phyloP scores from a whole-genome alignment of 53 echinoderm and acorn worm species.

The Echinometra lucunter region DNA sequence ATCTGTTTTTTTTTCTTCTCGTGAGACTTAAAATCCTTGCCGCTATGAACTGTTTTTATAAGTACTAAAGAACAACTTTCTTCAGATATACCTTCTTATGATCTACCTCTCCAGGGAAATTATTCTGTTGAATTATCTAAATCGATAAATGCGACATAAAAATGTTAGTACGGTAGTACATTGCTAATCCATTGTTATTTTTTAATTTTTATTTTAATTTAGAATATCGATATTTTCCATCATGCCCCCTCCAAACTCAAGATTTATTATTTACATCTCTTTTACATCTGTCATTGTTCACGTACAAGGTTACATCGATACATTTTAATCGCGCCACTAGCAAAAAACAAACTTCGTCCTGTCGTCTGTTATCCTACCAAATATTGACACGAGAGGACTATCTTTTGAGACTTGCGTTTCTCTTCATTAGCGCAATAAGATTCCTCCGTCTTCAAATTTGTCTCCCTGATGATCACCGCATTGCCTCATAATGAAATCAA shows the following conservation, averaged over 20 bases:
- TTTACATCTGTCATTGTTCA: background rate
- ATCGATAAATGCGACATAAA: no score
- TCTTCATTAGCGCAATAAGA: background rate
- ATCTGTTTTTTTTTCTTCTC: background rate
- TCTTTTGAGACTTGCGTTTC: background rate
- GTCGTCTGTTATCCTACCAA: background rate
- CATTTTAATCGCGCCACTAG: background rate
- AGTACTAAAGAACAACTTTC: background rate
- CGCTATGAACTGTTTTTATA: background rate
- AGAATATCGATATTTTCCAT: background rate
- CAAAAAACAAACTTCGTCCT: background rate
- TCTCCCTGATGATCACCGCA: background rate
- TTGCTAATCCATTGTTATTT: background rate
- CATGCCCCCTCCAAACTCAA: background rate
- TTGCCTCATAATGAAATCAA: background rate
- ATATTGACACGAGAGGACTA: background rate
- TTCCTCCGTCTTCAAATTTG: background rate
- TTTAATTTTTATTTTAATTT: background rate
- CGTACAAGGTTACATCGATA: background rate
- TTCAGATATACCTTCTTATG: background rate
- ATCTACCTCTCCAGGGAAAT: no score
- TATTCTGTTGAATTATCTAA: no score
- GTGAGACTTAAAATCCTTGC: background rate
- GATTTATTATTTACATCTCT: no score
- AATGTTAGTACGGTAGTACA: no score